phyloP scores from a whole-genome alignment of 2,888 invertebrate genomes.

The Phortica magna region DNA sequence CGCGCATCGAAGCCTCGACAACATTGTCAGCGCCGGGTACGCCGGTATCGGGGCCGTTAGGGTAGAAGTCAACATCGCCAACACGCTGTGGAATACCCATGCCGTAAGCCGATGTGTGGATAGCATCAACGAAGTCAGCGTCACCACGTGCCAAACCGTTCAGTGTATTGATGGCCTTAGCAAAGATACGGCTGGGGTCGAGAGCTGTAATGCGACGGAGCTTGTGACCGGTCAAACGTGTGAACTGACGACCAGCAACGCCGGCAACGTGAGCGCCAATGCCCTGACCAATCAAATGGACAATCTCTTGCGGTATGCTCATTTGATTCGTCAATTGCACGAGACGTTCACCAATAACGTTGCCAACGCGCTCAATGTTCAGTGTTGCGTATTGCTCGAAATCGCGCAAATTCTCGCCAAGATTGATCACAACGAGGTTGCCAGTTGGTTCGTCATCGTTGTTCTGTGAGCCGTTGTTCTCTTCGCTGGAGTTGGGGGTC shows the following conservation, averaged over 20 bases:
- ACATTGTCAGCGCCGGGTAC: conserved; percentile 72
- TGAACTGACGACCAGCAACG: conserved; percentile 69
- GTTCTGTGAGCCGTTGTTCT: conserved; percentile 49
- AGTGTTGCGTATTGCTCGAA: conserved; percentile 62
- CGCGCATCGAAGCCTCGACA: conserved; percentile 71
- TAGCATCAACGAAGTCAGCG: conserved; percentile 76
- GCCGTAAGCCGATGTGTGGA: conserved; percentile 73
- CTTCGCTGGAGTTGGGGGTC: conserved; percentile 55
- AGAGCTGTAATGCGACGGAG: conserved; percentile 75
- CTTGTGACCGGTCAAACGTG: conserved; percentile 69
- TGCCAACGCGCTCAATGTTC: conserved; percentile 65
- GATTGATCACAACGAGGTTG: conserved; percentile 65
- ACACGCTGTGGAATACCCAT: conserved; percentile 65
- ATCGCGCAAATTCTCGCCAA: conserved; percentile 64
- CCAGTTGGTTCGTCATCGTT: conserved; percentile 58
- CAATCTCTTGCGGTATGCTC: conserved; percentile 64
- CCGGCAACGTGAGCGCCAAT: conserved; percentile 76
- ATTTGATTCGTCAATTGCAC: conserved; percentile 60
- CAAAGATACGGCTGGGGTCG: conserved; percentile 69
- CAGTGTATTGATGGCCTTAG: conserved; percentile 60
- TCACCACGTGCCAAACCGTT: conserved; percentile 73
- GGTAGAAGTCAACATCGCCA: conserved; percentile 76
- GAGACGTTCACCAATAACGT: conserved; percentile 66
- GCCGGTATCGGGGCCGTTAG: conserved; percentile 67
- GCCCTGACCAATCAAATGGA: conserved; percentile 74